A percentile compares a stretch with the other conserved stretches of the same genome.
phyloP scores from a whole-genome alignment of 2,113 vertebrate species.

The zebrafish (Danio rerio) region GRCz12tu NC_133184.1:3291501-3292000 shows the following conservation, averaged over 20 bases:
- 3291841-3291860: slow-evolving; percentile 41
- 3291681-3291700: slow-evolving; percentile 68
- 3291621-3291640: slow-evolving; percentile 57
- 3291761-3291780: slow-evolving; percentile 57
- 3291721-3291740: slow-evolving; percentile 62
- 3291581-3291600: neutral
- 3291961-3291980: slow-evolving; percentile 1
- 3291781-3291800: slow-evolving; percentile 44
- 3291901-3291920: slow-evolving; percentile 45
- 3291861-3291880: slow-evolving; percentile 33
- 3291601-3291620: slow-evolving; percentile 56
- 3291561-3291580: no score
- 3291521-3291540: no score
- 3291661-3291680: slow-evolving; percentile 64
- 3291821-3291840: slow-evolving; percentile 47
- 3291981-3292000: slow-evolving; percentile 11
- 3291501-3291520: no score
- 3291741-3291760: slow-evolving; percentile 66
- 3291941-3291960: neutral
- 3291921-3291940: slow-evolving; percentile 48
- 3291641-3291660: slow-evolving; percentile 48
- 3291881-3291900: slow-evolving; percentile 44
- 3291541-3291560: no score
- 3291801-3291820: slow-evolving; percentile 60
- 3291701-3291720: slow-evolving; percentile 60